These are phyloP conservation scores for Scaptodrosophila latifasciaeformis DNA, from an alignment of 2,888 invertebrate species.

Conservation along the genomic window DNA sequence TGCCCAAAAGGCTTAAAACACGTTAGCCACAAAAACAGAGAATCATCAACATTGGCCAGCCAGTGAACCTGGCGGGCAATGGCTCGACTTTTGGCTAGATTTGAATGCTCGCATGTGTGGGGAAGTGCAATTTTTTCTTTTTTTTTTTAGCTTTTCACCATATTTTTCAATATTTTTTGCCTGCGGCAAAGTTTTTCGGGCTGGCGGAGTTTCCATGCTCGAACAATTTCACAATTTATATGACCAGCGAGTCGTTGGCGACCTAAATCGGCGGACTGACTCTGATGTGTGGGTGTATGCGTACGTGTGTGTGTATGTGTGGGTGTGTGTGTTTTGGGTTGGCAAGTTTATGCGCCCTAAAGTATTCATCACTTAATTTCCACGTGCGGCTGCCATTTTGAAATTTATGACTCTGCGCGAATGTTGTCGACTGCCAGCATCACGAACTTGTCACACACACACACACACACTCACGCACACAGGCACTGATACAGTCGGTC, in stretches of 20 bases:
- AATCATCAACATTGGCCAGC: too few species aligned
- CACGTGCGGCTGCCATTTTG: conserved; percentile 61
- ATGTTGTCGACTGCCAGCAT: conserved; percentile 35
- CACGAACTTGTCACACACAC: background rate
- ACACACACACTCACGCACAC: conserved; percentile 7
- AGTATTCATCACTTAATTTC: conserved; percentile 66
- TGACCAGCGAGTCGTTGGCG: conserved; percentile 46
- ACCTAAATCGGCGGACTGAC: conserved; percentile 51
- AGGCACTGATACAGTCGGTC: conserved; percentile 6
- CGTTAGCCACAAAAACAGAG: too few species aligned
- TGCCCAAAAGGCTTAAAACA: conserved; percentile 50
- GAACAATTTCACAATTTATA: conserved; percentile 58
- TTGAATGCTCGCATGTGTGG: too few species aligned
- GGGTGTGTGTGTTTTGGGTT: conserved; percentile 8
- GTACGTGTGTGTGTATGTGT: conserved; percentile 3
- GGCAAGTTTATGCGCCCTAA: conserved; percentile 52
- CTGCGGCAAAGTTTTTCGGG: conserved; percentile 5
- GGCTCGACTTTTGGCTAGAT: too few species aligned
- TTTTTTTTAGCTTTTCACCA: conserved; percentile 41
- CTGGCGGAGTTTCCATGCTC: conserved; percentile 21
- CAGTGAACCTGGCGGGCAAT: too few species aligned
- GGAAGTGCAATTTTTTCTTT: too few species aligned
- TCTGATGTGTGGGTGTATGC: conserved; percentile 5
- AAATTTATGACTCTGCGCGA: conserved; percentile 61
- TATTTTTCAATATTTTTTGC: conserved; percentile 55